Percentiles rank a stretch among this genome's conserved stretches.
phyloP scores from a whole-genome alignment of 1,140 invertebrate genomes.

The Drosophila orena region DNA sequence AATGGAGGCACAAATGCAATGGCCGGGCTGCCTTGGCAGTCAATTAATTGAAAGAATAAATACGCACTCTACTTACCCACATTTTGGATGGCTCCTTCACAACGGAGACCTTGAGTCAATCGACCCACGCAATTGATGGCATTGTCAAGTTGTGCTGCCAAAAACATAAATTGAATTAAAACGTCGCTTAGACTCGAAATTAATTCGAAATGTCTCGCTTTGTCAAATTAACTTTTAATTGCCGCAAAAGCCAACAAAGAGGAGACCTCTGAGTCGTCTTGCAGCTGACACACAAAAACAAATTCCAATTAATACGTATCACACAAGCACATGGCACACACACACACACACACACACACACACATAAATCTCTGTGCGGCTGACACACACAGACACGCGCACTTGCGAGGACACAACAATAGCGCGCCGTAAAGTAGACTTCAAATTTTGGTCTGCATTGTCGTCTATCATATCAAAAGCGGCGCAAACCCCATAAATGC shows the following conservation, averaged over 20 bases:
- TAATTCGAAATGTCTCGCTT: conserved; percentile 81
- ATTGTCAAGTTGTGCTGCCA: conserved; percentile 38
- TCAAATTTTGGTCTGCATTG: conserved; percentile 57
- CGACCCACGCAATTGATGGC: conserved; percentile 14
- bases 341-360: background rate
- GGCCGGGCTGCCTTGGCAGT: background rate
- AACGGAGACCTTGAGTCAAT: conserved; percentile 25
- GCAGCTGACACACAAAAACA: conserved; percentile 77
- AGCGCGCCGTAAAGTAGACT: conserved; percentile 61
- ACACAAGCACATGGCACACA: conserved; percentile 19
- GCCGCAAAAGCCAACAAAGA: conserved; percentile 57
- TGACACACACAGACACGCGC: conserved; percentile 50
- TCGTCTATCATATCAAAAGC: conserved; percentile 76
- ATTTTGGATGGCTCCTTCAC: background rate
- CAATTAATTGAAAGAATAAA: conserved; percentile 27
- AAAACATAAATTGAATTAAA: conserved; percentile 78
- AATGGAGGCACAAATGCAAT: conserved; percentile 3
- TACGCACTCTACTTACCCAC: background rate
- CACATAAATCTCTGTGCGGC: conserved; percentile 31
- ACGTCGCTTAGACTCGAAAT: conserved; percentile 64
- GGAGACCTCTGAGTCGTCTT: conserved; percentile 39
- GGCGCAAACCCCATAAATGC: conserved; percentile 78
- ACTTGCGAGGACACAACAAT: conserved; percentile 54
- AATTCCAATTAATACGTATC: conserved; percentile 73
- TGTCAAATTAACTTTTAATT: conserved; percentile 83